A percentile compares a stretch with the other conserved stretches of the same genome.
Evolutionary conservation across 2,797 vertebrate genomes (phyloP).

Genomic region (Pogoniulus pusillus): DNA sequence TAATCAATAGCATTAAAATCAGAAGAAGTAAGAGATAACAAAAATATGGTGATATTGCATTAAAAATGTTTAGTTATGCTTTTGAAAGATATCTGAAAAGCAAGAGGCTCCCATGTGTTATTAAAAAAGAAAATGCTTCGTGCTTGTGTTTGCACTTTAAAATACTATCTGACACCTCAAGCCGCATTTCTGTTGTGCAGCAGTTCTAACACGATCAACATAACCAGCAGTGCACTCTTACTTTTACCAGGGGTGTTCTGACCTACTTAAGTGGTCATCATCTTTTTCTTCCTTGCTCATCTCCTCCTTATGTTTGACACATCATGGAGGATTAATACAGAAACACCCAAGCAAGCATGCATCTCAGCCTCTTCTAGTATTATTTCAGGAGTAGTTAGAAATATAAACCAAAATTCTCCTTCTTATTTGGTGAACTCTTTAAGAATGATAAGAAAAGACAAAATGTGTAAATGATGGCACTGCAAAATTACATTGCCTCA

Average conservation of each 20-base stretch:
- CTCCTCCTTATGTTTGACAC: not conserved
- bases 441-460: not conserved
- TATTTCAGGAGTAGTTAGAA: not conserved
- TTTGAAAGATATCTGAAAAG: not conserved
- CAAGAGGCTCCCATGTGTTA: not conserved
- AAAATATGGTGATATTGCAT: not conserved
- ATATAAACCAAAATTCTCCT: not conserved
- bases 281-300: not conserved
- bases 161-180: not conserved
- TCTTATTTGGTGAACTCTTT: not conserved
- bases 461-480: not conserved
- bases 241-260: not conserved
- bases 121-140: not conserved
- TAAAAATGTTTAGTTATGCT: not conserved
- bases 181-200: accelerated
- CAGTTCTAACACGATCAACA: not conserved
- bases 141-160: not conserved
- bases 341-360: not conserved
- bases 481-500: not conserved
- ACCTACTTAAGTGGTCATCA: not conserved
- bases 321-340: not conserved
- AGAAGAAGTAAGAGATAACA: not conserved
- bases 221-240: not conserved
- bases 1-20: not conserved
- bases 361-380: not conserved